Evolutionary conservation across 2,797 vertebrate species (phyloP).

Genomic region (Percopsis omiscomaycus): DNA sequence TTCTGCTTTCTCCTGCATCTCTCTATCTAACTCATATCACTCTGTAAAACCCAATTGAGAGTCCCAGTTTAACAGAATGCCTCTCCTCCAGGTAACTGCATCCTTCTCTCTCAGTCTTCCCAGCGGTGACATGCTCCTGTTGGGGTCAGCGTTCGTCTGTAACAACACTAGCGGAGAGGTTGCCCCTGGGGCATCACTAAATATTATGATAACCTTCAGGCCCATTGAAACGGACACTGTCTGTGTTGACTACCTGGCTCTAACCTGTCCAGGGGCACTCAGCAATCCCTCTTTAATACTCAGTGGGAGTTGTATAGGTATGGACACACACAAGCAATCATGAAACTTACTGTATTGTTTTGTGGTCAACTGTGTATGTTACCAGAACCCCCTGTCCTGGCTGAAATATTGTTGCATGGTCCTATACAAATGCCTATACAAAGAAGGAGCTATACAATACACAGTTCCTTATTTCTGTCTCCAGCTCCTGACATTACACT

Average conservation of each 20-base stretch:
- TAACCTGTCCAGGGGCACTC: conserved; percentile 75
- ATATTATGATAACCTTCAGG: conserved; percentile 77
- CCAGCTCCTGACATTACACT: conserved; percentile 85
- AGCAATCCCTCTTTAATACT: conserved; percentile 81
- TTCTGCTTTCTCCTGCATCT: background rate
- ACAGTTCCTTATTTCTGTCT: conserved; percentile 11
- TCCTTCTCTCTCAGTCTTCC: conserved; percentile 77
- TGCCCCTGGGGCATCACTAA: conserved; percentile 70
- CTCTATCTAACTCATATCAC: background rate
- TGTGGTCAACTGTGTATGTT: no score
- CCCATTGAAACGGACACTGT: conserved; percentile 79
- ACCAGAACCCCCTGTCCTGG: no score
- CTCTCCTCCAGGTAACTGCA: conserved; percentile 78
- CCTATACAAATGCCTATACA: no score
- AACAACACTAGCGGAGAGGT: conserved; percentile 65
- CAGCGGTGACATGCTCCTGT: conserved; percentile 38
- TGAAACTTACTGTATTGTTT: background rate
- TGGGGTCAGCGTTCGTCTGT: conserved; percentile 80
- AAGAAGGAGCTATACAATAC: no score
- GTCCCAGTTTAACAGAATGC: background rate
- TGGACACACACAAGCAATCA: background rate
- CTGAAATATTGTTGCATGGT: no score
- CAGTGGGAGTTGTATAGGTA: conserved; percentile 85
- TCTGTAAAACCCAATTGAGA: background rate
- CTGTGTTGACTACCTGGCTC: conserved; percentile 83